These are phyloP conservation scores for Exephanes ischioxanthus DNA, from an alignment of 2,888 invertebrate genomes.

Conservation along the genomic window DNA sequence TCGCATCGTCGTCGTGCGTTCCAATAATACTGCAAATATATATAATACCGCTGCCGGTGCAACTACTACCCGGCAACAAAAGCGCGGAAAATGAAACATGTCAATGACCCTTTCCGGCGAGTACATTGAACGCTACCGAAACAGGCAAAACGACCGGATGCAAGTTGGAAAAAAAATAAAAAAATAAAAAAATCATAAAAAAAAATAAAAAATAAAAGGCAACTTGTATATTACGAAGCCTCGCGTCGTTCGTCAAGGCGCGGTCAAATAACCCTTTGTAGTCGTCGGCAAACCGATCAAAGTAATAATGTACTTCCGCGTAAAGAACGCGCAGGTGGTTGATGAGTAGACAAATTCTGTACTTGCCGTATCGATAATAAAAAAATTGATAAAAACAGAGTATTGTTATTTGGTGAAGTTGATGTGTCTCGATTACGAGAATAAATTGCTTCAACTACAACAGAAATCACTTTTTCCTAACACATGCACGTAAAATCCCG, in stretches of 20 bases:
- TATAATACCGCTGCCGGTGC: neutral
- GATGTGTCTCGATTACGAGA: neutral
- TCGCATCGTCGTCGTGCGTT: slow-evolving; percentile 7
- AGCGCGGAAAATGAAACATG: slow-evolving; percentile 57
- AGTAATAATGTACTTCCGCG: neutral
- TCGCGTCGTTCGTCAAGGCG: neutral
- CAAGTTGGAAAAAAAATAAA: slow-evolving; percentile 24
- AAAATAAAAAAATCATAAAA: neutral
- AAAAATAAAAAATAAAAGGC: slow-evolving; percentile 8
- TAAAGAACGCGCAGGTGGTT: neutral
- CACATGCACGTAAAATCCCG: too few relatives aligned
- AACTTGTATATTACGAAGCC: slow-evolving; percentile 36
- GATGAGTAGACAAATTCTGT: neutral
- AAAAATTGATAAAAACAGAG: neutral
- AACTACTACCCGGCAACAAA: slow-evolving; percentile 27
- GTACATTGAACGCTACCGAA: slow-evolving; percentile 24
- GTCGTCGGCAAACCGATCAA: neutral
- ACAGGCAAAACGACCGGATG: slow-evolving; percentile 6
- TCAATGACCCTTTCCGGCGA: slow-evolving; percentile 53
- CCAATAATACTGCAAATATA: slow-evolving; percentile 25
- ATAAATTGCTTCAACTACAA: neutral
- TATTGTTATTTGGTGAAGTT: neutral
- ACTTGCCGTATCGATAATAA: neutral
- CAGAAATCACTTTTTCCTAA: neutral
- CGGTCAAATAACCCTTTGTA: neutral